Conservation (phyloP, 2,113 vertebrate genomes). For the Cottus gobio region DNA sequence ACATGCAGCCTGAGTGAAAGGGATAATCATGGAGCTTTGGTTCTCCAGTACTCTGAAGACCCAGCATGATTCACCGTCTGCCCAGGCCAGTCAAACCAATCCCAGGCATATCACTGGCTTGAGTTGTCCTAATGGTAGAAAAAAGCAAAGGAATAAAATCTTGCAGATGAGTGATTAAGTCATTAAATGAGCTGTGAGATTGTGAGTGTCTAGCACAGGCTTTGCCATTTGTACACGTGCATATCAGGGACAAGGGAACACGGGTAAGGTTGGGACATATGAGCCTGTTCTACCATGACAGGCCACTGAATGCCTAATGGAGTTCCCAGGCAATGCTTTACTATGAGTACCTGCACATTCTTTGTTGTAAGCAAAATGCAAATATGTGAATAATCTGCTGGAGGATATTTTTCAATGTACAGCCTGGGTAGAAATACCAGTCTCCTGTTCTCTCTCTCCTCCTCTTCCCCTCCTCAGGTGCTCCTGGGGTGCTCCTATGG, state of each 20-base stretch:
- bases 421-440: neutral
- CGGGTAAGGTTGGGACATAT: constrained; percentile 59
- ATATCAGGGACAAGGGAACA: constrained; percentile 74
- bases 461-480: too few relatives aligned
- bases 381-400: constrained; percentile 50
- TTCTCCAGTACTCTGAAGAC: constrained; percentile 53
- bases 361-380: constrained; percentile 66
- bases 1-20: constrained; percentile 56
- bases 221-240: constrained; percentile 69
- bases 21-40: constrained; percentile 65
- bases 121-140: constrained; percentile 36
- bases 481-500: too few relatives aligned
- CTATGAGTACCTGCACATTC: constrained; percentile 17
- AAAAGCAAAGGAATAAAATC: neutral
- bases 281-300: constrained; percentile 61
- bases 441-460: too few relatives aligned
- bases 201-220: constrained; percentile 48
- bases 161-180: constrained; percentile 66
- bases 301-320: constrained; percentile 54
- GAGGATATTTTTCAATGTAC: constrained; percentile 34
- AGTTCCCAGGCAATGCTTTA: constrained; percentile 46
- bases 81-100: constrained; percentile 50
- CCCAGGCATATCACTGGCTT: constrained; percentile 29
- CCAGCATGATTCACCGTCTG: constrained; percentile 58
- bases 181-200: constrained; percentile 63